A percentile compares a stretch with the other conserved stretches of the same genome.
Conservation (phyloP, 2,113 vertebrate species). For the Apus apus region DNA sequence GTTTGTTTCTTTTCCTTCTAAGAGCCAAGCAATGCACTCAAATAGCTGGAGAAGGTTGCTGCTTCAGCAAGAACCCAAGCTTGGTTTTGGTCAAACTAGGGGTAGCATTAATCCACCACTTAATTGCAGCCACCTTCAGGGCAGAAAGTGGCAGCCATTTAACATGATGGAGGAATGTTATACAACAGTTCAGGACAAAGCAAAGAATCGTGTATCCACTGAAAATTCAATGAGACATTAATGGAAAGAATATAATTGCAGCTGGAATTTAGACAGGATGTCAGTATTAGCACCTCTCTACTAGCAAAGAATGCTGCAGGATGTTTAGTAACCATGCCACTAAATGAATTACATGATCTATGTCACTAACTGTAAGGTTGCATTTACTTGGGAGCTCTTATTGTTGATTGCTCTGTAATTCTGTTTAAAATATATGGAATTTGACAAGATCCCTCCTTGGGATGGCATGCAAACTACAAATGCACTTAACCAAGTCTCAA, state of each 20-base stretch:
- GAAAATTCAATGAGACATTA: background rate
- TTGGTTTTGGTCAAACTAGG: background rate
- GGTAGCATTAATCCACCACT: background rate
- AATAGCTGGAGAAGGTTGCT: background rate
- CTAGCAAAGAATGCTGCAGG: background rate
- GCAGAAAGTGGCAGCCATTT: background rate
- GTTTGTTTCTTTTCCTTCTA: background rate
- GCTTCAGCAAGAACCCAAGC: background rate
- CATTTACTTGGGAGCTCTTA: background rate
- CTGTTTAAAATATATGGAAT: conserved; percentile 33
- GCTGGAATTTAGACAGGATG: background rate
- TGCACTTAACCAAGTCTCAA: conserved; percentile 12
- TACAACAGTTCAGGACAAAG: background rate
- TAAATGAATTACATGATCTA: background rate
- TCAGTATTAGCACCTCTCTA: background rate
- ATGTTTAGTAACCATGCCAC: background rate
- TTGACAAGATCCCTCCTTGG: background rate
- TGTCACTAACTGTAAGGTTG: background rate
- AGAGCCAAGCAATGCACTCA: background rate
- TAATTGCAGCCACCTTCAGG: background rate
- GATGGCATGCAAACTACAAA: background rate
- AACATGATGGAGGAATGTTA: background rate
- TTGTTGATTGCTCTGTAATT: background rate
- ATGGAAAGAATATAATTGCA: background rate
- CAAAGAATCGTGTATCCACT: background rate